Percentiles rank a stretch among this genome's conserved stretches.
Conservation (phyloP, 92 coral and sea anemone species). For the Epizoanthus fatuus region DNA sequence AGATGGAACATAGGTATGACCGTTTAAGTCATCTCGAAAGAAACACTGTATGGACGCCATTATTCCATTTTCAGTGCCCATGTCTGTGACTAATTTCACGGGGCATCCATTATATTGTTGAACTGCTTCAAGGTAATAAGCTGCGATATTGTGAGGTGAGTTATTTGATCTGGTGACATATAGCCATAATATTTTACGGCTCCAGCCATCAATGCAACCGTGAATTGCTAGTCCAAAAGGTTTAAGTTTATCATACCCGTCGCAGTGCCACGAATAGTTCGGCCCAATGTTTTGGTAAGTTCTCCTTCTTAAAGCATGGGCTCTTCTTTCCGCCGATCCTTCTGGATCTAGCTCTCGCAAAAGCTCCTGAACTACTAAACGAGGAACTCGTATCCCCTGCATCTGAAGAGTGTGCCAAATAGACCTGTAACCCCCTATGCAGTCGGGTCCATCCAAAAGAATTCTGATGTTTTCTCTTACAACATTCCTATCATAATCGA, state of each 20-base stretch:
- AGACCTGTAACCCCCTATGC: slow-evolving; percentile 8
- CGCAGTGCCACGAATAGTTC: slow-evolving; percentile 16
- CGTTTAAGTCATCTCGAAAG: slow-evolving; percentile 39
- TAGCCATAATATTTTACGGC: slow-evolving; percentile 48
- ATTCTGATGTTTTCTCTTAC: neutral
- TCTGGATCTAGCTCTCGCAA: slow-evolving; percentile 6
- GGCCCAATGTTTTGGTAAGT: slow-evolving; percentile 3
- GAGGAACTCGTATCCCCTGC: slow-evolving; percentile 4
- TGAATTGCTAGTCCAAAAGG: slow-evolving; percentile 18
- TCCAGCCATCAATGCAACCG: slow-evolving; percentile 53
- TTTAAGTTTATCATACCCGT: slow-evolving; percentile 14
- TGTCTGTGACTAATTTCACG: slow-evolving; percentile 12
- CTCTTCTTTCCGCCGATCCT: slow-evolving; percentile 12
- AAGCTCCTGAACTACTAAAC: neutral
- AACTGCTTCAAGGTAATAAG: slow-evolving; percentile 38
- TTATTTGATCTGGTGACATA: slow-evolving; percentile 44
- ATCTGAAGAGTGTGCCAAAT: slow-evolving; percentile 16
- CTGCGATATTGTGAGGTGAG: slow-evolving; percentile 39
- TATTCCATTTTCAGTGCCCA: slow-evolving; percentile 41
- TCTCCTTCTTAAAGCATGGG: slow-evolving; percentile 19
- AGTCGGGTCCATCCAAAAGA: slow-evolving; percentile 8
- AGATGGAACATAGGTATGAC: slow-evolving; percentile 29
- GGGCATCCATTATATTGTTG: slow-evolving; percentile 37
- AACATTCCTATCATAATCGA: slow-evolving; percentile 3
- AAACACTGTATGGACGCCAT: slow-evolving; percentile 46